These are phyloP conservation scores for Chionodraco myersi DNA, from an alignment of 2,113 vertebrate species.

Conservation along the genomic window DNA sequence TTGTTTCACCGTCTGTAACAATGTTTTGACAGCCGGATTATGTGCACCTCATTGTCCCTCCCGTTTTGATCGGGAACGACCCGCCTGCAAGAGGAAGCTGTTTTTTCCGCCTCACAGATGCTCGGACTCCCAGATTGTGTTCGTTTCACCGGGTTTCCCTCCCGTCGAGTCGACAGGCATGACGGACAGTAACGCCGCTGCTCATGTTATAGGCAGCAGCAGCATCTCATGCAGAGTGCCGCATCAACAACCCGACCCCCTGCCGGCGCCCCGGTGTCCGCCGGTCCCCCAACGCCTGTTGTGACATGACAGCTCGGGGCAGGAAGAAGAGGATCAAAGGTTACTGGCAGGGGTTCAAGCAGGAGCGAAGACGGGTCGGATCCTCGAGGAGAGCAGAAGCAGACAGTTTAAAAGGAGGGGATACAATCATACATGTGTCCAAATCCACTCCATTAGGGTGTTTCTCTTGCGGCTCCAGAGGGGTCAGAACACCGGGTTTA, in stretches of 20 bases:
- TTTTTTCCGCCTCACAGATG: constrained; percentile 37
- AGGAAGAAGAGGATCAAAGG: constrained; percentile 80
- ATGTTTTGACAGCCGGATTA: background rate
- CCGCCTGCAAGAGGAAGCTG: constrained; percentile 28
- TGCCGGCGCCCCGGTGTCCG: constrained; percentile 62
- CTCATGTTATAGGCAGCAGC: constrained; percentile 34
- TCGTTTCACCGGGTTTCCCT: constrained; percentile 36
- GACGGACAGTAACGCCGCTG: constrained; percentile 46
- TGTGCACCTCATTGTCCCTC: background rate
- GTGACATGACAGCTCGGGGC: constrained; percentile 85
- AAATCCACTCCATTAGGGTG: constrained; percentile 15
- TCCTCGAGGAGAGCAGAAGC: constrained; percentile 29
- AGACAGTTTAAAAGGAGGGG: constrained; percentile 28
- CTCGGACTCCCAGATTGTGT: constrained; percentile 23
- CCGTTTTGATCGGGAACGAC: constrained; percentile 3
- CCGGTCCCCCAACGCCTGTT: constrained; percentile 67
- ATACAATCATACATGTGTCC: constrained; percentile 7
- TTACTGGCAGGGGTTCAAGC: constrained; percentile 55
- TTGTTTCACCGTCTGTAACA: background rate
- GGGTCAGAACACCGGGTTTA: constrained; percentile 37
- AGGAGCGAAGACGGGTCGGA: constrained; percentile 42
- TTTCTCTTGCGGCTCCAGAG: constrained; percentile 32
- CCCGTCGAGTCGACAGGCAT: constrained; percentile 59
- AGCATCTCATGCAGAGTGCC: constrained; percentile 54
- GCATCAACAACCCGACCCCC: constrained; percentile 64